Base-by-base conservation (phyloP, 2,797 vertebrate genomes). In the Sebastes steindachneri region DNA sequence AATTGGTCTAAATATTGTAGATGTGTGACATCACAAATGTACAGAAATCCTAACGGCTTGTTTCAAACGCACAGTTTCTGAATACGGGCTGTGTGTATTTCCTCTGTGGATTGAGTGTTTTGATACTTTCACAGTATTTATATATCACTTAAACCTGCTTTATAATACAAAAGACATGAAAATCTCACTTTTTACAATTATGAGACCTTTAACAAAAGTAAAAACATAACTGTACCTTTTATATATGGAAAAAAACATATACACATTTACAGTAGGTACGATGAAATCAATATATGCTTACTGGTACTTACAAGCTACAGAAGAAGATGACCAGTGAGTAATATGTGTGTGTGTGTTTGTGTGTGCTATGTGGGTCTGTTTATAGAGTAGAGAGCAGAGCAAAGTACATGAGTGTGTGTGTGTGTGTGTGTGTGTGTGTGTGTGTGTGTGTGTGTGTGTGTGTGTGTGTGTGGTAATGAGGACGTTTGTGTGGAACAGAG, bases 401-500 rank as follows among this genome's bases (percentile, higher is more conserved):
- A 58, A 55, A 48, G 33, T 33, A 33, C 45, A 21, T 59, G 10
- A 14, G 35, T 14, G 35, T 37, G 29, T 31, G 35, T 37, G 41
- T 65, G 29, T 23, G 23, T 23, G 23, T 23, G 23, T 23, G 23
- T 23, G 23, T 73, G 63, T 54, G 23, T 65, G 37, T 41, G 69
- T 41, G 21, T 72, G 26, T 31, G 29, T 31, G 31, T 31, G 31
- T 31, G 31, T 4, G 33, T 35, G 35, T 12, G 45, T 69, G 29
- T 73, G 64, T 48, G 23, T 66, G 37, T 45, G 66, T 53, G 21
- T 67, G 26, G 2, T 63, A 29, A 35, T 35, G 62, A 72, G 31
- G 17, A 73, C 35, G 74, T 79, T 26, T 63, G 48, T 80, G 66
- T 78, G 65, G 14, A 80, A 80, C 58, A 84, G 76, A 86, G 79